These are phyloP conservation scores for Speoplatyrhinus poulsoni DNA, from an alignment of 2,113 vertebrate species.

Conservation along the genomic window DNA sequence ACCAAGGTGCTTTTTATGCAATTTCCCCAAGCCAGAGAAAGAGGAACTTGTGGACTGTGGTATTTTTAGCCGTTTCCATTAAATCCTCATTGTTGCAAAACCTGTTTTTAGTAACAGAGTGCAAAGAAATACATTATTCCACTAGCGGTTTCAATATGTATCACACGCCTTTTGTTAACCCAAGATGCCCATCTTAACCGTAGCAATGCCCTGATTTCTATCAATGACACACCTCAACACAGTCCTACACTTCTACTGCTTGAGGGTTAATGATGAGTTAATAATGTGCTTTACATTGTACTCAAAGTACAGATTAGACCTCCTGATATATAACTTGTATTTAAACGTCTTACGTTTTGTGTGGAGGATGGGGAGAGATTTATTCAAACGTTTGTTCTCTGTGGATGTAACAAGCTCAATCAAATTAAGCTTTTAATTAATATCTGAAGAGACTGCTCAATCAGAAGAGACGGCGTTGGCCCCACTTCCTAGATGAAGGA, in stretches of 20 bases:
- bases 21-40: constrained; percentile 42
- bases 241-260: not conserved
- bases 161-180: not conserved
- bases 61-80: constrained; percentile 38
- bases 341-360: too few relatives aligned
- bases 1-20: not conserved
- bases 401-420: too few relatives aligned
- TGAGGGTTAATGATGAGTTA: too few relatives aligned
- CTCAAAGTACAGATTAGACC: too few relatives aligned
- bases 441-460: too few relatives aligned
- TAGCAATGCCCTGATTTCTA: not conserved
- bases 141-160: constrained; percentile 2
- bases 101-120: not conserved
- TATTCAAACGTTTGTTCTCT: too few relatives aligned
- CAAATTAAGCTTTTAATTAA: too few relatives aligned
- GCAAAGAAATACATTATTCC: constrained; percentile 15
- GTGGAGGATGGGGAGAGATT: too few relatives aligned
- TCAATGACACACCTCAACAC: not conserved
- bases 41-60: constrained; percentile 31
- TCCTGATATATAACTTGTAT: too few relatives aligned
- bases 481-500: not conserved
- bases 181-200: too few relatives aligned
- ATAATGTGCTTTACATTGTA: too few relatives aligned
- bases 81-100: not conserved
- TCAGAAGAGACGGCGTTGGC: too few relatives aligned